These are phyloP conservation scores for Holacanthus passer DNA, from an alignment of 2,113 vertebrate genomes.

Conservation along the genomic window DNA sequence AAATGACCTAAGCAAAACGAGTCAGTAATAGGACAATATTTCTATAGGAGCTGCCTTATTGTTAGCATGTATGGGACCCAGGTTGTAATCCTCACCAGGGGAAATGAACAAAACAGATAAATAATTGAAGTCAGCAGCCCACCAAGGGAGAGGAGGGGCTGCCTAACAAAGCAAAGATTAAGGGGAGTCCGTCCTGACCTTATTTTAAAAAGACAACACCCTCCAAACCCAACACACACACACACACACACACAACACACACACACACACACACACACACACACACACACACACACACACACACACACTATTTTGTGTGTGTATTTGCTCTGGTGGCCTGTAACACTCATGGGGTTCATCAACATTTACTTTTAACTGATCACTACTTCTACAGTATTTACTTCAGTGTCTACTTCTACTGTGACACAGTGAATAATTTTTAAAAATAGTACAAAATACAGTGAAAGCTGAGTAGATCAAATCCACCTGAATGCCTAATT, in stretches of 20 bases:
- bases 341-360: background rate
- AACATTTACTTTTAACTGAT: background rate
- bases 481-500: too few relatives aligned
- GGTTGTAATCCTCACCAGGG: slow-evolving; percentile 44
- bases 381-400: background rate
- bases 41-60: slow-evolving; percentile 3
- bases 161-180: slow-evolving; percentile 80
- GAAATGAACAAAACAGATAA: slow-evolving; percentile 37
- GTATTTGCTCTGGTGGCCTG: slow-evolving; percentile 12
- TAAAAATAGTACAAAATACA: background rate
- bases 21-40: background rate
- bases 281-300: slow-evolving; percentile 5
- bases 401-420: background rate
- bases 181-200: slow-evolving; percentile 66
- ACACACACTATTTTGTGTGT: background rate
- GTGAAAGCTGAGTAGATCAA: background rate
- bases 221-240: slow-evolving; percentile 2
- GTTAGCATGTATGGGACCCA: slow-evolving; percentile 12
- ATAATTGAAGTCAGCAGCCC: slow-evolving; percentile 53
- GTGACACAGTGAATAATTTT: background rate
- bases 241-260: slow-evolving; percentile 19
- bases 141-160: slow-evolving; percentile 48
- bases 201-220: slow-evolving; percentile 39
- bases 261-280: slow-evolving; percentile 14
- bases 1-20: slow-evolving; percentile 2